Evolutionary conservation across 1,140 invertebrate species (phyloP).

Genomic region (Bradynema listronoti): DNA sequence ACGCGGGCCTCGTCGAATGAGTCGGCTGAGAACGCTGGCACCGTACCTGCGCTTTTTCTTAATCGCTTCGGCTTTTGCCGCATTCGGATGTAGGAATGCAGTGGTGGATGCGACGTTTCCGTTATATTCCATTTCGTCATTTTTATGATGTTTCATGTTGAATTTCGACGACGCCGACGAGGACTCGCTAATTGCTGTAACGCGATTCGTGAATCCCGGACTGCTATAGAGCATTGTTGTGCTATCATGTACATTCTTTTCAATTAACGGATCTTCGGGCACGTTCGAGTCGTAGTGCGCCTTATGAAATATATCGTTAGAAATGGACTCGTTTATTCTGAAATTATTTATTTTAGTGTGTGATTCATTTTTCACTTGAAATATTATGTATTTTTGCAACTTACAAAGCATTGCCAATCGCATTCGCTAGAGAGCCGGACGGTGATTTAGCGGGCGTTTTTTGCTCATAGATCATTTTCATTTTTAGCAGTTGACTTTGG

Average conservation of each 20-base stretch:
- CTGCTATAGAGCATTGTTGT: not conserved
- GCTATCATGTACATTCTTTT: not conserved
- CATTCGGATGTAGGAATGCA: constrained; percentile 28
- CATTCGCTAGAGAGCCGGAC: too few relatives aligned
- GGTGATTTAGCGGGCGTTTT: too few relatives aligned
- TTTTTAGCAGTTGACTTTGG: too few relatives aligned
- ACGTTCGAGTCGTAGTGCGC: not conserved
- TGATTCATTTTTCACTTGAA: not conserved
- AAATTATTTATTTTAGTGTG: not conserved
- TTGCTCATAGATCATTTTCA: too few relatives aligned
- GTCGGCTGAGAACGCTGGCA: constrained; percentile 27
- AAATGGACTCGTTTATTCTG: not conserved
- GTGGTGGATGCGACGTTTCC: not conserved
- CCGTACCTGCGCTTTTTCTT: constrained; percentile 33
- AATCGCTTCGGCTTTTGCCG: constrained; percentile 3
- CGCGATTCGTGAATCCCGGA: not conserved
- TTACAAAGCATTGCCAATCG: not conserved
- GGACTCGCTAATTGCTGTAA: not conserved
- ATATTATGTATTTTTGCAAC: not conserved
- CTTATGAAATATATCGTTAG: too few relatives aligned
- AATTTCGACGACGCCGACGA: not conserved
- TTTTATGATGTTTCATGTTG: not conserved
- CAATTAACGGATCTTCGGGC: not conserved
- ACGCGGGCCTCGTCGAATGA: constrained; percentile 34
- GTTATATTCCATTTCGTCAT: not conserved